Percentiles rank a stretch among this genome's conserved stretches.
These are phyloP conservation scores for Chroicocephalus ridibundus DNA, from an alignment of 2,113 vertebrate genomes.

Conservation along the genomic window DNA sequence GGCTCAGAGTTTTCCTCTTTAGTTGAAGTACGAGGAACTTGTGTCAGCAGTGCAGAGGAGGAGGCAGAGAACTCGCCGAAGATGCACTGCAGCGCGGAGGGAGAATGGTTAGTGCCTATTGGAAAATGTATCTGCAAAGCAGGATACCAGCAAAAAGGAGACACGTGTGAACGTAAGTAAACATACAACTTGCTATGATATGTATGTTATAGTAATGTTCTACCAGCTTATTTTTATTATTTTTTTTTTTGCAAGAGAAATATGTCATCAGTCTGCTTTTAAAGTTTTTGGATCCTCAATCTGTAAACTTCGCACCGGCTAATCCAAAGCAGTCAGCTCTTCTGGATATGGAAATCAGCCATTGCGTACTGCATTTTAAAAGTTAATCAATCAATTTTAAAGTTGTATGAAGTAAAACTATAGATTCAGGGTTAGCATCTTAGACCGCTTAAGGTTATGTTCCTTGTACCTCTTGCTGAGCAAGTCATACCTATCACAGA, in stretches of 20 bases:
- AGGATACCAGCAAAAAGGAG: conserved; percentile 98
- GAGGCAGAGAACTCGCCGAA: conserved; percentile 96
- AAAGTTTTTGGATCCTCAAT: neutral
- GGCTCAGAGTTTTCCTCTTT: conserved; percentile 98
- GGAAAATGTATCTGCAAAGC: conserved; percentile 99
- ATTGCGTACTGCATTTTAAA: neutral
- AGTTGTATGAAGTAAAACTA: neutral
- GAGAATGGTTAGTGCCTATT: conserved; percentile 99
- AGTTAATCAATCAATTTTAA: neutral
- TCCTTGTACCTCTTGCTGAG: neutral
- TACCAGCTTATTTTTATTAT: neutral
- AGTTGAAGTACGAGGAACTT: conserved; percentile 95
- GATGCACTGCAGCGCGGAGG: conserved; percentile 99
- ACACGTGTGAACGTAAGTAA: conserved; percentile 96
- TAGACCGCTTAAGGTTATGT: neutral
- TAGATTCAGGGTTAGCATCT: neutral
- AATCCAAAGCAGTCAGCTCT: neutral
- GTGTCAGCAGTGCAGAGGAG: conserved; percentile 93
- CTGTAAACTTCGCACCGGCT: neutral
- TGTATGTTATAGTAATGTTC: neutral
- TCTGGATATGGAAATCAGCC: neutral
- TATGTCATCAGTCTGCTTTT: neutral
- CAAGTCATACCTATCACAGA: neutral
- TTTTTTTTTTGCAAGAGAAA: neutral
- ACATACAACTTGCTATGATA: neutral